Evolutionary conservation across 2,113 vertebrate species (phyloP).

Genomic region (Pardalotus punctatus): DNA sequence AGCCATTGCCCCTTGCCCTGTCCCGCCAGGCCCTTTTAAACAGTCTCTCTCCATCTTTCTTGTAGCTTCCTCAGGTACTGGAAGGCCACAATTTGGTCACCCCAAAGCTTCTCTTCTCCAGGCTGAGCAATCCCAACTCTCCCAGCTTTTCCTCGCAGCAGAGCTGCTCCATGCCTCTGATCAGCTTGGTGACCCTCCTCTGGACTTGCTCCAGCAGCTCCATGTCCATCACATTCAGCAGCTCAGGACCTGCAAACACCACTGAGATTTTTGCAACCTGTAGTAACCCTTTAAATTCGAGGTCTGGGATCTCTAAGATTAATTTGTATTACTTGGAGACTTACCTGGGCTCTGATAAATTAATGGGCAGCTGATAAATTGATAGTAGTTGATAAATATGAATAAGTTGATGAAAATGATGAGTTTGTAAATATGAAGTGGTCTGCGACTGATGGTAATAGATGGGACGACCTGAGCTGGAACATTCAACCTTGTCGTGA

Average conservation of each 20-base stretch:
- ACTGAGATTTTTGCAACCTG: background rate
- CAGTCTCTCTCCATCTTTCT: background rate
- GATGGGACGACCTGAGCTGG: background rate
- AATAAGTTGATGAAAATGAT: background rate
- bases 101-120: background rate
- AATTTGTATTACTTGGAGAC: background rate
- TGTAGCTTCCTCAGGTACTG: background rate
- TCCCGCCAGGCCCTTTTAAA: background rate
- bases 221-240: accelerated
- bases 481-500: background rate
- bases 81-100: background rate
- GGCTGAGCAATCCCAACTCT: background rate
- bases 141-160: background rate
- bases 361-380: background rate
- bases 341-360: background rate
- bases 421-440: background rate
- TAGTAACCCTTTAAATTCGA: background rate
- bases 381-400: background rate
- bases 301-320: background rate
- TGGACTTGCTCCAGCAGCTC: background rate
- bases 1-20: background rate
- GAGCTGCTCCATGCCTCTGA: background rate
- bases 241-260: background rate
- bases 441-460: background rate
- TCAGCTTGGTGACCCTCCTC: background rate